phyloP scores from a whole-genome alignment of 2,113 vertebrate species.

The Phyllostomus discolor region DNA sequence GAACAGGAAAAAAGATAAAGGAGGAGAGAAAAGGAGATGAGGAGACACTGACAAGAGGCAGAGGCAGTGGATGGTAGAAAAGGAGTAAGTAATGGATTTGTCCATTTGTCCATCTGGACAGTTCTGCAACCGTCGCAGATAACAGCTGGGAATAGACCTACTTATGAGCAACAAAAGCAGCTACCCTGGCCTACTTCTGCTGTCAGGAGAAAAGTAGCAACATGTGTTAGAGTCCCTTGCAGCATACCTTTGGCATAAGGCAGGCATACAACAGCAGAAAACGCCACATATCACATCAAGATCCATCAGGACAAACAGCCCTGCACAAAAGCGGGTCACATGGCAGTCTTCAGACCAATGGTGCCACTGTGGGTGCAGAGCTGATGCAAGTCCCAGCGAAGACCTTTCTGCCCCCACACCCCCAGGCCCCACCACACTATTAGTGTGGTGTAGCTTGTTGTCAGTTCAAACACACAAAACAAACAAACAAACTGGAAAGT shows the following conservation, averaged over 20 bases:
- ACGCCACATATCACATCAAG: rapidly evolving
- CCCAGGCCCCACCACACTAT: background rate
- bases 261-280: background rate
- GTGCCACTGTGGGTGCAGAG: background rate
- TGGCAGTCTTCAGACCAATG: rapidly evolving
- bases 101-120: background rate
- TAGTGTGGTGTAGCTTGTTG: background rate
- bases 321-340: background rate
- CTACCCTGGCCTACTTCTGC: background rate
- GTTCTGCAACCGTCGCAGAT: background rate
- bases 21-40: too few species aligned
- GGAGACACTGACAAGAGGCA: background rate
- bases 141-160: background rate
- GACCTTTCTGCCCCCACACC: background rate
- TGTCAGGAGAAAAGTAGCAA: background rate
- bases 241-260: background rate
- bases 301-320: background rate
- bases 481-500: background rate
- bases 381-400: rapidly evolving
- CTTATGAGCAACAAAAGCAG: background rate
- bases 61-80: background rate
- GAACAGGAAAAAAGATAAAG: background rate
- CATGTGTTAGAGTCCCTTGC: rapidly evolving
- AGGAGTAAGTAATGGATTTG: background rate
- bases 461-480: background rate